Evolutionary conservation across 2,888 invertebrate species (phyloP).

Genomic region (Platerodrilus igneus): DNA sequence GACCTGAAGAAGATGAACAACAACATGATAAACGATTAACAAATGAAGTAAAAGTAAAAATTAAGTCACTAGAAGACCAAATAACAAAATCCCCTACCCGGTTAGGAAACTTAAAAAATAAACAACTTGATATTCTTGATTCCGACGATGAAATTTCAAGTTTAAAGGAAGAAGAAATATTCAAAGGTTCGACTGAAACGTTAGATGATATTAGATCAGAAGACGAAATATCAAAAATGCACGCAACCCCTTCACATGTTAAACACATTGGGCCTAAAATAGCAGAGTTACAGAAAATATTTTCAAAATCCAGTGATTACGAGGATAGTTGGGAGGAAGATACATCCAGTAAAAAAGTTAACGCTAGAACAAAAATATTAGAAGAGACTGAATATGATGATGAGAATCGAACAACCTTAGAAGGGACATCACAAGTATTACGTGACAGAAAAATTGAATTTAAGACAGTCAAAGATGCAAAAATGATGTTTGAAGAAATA

Average conservation of each 20-base stretch:
- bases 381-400: neutral
- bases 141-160: conserved; percentile 48
- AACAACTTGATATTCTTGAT: conserved; percentile 41
- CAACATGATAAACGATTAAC: conserved; percentile 44
- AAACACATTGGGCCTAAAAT: conserved; percentile 49
- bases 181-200: conserved; percentile 44
- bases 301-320: conserved; percentile 41
- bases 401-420: conserved; percentile 3
- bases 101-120: conserved; percentile 37
- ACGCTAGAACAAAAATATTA: conserved; percentile 4
- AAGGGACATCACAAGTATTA: conserved; percentile 38
- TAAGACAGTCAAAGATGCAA: conserved; percentile 42
- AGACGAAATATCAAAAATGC: conserved; percentile 23
- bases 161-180: conserved; percentile 44
- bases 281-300: conserved; percentile 49
- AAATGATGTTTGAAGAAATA: conserved; percentile 43
- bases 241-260: conserved; percentile 34
- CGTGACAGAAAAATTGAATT: conserved; percentile 38
- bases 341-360: conserved; percentile 7
- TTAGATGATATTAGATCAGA: conserved; percentile 37
- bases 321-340: conserved; percentile 36
- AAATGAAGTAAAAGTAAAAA: conserved; percentile 55
- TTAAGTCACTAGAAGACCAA: conserved; percentile 53
- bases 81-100: conserved; percentile 41
- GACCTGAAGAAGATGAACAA: conserved; percentile 46